Conservation (phyloP, 2,797 vertebrate genomes). For the Pelodytes ibericus region DNA sequence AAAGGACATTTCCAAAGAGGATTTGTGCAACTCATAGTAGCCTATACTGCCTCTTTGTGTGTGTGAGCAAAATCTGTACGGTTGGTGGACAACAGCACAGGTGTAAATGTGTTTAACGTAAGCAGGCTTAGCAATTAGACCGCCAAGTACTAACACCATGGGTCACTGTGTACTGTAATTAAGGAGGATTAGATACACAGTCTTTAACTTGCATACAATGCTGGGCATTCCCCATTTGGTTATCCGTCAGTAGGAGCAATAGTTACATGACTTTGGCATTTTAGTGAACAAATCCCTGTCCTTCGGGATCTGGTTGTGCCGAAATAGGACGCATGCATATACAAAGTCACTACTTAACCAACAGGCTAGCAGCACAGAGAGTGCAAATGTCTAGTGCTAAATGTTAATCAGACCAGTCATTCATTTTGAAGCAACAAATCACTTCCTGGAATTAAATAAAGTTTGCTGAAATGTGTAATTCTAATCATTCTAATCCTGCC, state of each 20-base stretch:
- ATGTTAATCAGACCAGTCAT: too few species aligned
- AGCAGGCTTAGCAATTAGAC: neutral
- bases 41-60: neutral
- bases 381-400: too few species aligned
- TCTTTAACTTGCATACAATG: neutral
- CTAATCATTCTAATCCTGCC: constrained; percentile 4
- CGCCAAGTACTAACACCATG: neutral
- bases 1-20: neutral
- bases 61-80: neutral
- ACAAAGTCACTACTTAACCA: neutral
- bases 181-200: neutral
- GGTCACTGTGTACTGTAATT: neutral
- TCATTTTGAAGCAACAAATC: neutral
- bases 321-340: neutral
- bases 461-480: constrained; percentile 40
- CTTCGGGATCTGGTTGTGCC: neutral
- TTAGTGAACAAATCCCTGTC: neutral
- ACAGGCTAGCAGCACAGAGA: neutral
- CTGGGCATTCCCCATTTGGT: neutral
- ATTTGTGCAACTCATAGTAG: neutral
- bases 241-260: neutral
- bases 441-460: constrained; percentile 32
- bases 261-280: neutral
- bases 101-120: neutral
- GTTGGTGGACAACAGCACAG: neutral